Percentiles rank a stretch among this genome's conserved stretches.
Conservation (phyloP, 2,888 invertebrate species). For the Macrosiphum euphorbiae region DNA sequence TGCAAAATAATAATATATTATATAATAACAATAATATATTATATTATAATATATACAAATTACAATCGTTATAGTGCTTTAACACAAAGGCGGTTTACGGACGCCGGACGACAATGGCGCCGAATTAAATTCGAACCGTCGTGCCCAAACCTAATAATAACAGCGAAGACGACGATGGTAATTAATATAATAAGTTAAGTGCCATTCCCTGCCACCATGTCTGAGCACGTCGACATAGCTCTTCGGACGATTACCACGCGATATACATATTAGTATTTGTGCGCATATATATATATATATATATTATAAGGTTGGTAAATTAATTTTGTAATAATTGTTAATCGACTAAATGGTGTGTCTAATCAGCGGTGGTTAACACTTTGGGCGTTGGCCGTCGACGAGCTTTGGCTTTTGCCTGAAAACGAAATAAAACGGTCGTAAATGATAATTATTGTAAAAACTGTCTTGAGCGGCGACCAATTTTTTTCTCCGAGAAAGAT, state of each 20-base stretch:
- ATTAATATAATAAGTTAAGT: neutral
- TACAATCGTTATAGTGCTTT: neutral
- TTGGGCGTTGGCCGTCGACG: neutral
- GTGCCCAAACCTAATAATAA: neutral
- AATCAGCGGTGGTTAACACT: neutral
- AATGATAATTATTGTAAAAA: neutral
- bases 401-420: neutral
- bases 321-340: neutral
- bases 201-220: neutral
- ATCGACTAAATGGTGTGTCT: neutral
- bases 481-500: too few relatives aligned
- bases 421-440: neutral
- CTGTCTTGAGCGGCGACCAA: too few relatives aligned
- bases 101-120: neutral
- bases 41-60: too few relatives aligned
- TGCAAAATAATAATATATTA: too few relatives aligned
- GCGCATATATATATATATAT: too few relatives aligned
- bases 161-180: neutral
- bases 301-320: neutral
- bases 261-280: neutral
- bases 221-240: neutral
- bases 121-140: constrained; percentile 2
- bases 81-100: neutral
- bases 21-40: too few relatives aligned
- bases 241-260: neutral